These are phyloP conservation scores for Muricea muricata DNA, from an alignment of 92 coral and sea anemone genomes.

Conservation along the genomic window DNA sequence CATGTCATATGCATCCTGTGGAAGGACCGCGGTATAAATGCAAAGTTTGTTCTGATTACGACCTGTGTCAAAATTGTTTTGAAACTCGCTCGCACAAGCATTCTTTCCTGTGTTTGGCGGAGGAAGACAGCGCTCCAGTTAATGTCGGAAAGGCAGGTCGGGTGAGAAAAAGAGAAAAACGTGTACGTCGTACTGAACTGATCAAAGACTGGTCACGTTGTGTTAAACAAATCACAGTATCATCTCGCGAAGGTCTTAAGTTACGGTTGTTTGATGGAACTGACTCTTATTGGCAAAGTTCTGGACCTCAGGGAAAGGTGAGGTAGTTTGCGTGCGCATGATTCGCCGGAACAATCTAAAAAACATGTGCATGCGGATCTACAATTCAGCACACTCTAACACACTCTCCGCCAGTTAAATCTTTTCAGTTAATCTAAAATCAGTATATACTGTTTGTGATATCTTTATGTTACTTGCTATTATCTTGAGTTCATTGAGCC, in stretches of 20 bases:
- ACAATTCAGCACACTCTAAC: no score
- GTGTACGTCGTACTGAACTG: slow-evolving; percentile 74
- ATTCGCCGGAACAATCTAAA: neutral
- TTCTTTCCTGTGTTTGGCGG: slow-evolving; percentile 90
- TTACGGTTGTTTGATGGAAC: slow-evolving; percentile 81
- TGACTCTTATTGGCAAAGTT: slow-evolving; percentile 97
- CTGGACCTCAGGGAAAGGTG: slow-evolving; percentile 99
- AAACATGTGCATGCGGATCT: no score
- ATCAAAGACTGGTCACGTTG: slow-evolving; percentile 93
- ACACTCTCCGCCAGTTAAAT: no score
- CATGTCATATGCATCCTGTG: slow-evolving; percentile 90
- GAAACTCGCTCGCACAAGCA: slow-evolving; percentile 92
- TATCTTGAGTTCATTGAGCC: no score
- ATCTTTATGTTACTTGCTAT: no score
- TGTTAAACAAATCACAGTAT: slow-evolving; percentile 85
- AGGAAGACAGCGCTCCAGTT: slow-evolving; percentile 87
- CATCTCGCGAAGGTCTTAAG: slow-evolving; percentile 95
- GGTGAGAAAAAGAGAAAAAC: slow-evolving; percentile 70
- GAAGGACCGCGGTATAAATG: slow-evolving; percentile 98
- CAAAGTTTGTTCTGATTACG: slow-evolving; percentile 89
- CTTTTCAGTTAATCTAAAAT: no score
- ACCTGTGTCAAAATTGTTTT: slow-evolving; percentile 94
- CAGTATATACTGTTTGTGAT: no score
- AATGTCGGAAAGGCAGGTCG: slow-evolving; percentile 93
- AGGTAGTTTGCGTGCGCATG: neutral